Conservation (phyloP, 2,113 vertebrate species). For the Bucco capensis region DNA sequence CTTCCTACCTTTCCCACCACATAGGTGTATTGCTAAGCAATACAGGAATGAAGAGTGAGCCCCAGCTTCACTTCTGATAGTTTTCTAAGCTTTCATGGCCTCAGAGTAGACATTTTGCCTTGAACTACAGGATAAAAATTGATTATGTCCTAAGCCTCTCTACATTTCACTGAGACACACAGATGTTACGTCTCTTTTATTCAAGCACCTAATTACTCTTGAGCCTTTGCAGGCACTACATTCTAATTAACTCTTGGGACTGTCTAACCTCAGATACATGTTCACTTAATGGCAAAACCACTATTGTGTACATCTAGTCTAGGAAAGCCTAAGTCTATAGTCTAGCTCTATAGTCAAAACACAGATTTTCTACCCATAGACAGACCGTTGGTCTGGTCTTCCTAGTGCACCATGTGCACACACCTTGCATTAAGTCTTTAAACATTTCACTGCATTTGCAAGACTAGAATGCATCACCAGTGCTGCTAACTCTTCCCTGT, state of each 20-base stretch:
- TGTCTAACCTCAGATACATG: background rate
- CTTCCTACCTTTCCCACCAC: background rate
- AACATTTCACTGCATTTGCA: background rate
- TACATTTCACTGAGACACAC: background rate
- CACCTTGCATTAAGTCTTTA: background rate
- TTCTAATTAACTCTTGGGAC: background rate
- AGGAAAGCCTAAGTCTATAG: background rate
- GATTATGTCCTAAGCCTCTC: background rate
- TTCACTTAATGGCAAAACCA: background rate
- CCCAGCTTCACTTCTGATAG: background rate
- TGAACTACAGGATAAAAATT: background rate
- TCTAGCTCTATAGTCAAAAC: background rate
- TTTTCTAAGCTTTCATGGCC: background rate
- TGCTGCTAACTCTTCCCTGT: background rate
- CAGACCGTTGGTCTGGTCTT: background rate
- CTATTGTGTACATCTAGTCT: background rate
- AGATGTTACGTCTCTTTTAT: background rate
- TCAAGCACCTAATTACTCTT: background rate
- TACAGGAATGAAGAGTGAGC: background rate
- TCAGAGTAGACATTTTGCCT: background rate
- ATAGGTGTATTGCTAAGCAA: background rate
- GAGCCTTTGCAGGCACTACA: background rate
- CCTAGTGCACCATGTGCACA: background rate
- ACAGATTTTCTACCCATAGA: background rate
- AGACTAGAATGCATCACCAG: background rate